Conservation (phyloP, 2,113 vertebrate species). For the Spermophilus dauricus region DNA sequence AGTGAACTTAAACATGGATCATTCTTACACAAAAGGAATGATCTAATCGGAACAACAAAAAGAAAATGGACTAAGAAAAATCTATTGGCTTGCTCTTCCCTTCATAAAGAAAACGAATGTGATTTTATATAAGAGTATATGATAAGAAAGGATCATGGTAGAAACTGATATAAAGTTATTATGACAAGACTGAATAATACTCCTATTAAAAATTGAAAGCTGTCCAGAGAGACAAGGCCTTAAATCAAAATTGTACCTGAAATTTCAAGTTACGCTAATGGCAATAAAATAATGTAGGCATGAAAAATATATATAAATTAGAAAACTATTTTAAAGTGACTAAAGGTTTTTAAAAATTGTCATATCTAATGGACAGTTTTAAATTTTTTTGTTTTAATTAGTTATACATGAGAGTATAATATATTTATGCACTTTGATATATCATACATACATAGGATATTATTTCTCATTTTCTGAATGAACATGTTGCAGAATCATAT, state of each 20-base stretch:
- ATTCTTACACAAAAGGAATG: neutral
- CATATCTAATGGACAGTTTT: neutral
- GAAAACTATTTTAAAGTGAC: neutral
- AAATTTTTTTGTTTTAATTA: too few relatives aligned
- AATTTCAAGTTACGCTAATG: neutral
- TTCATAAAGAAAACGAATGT: neutral
- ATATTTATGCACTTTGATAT: too few relatives aligned
- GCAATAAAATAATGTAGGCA: neutral
- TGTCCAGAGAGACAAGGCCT: neutral
- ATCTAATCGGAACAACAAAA: neutral
- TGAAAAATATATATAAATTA: neutral
- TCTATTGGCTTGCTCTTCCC: neutral
- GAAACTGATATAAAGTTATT: neutral
- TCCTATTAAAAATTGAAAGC: neutral
- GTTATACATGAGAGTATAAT: too few relatives aligned
- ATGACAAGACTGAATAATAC: neutral
- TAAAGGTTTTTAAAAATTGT: slow-evolving; percentile 19
- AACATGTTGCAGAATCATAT: too few relatives aligned
- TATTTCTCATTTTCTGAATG: too few relatives aligned
- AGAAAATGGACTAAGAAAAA: neutral
- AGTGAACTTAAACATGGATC: neutral
- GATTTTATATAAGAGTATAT: neutral
- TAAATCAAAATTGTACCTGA: neutral
- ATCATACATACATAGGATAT: too few relatives aligned
- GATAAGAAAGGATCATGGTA: neutral